Evolutionary conservation across 2,797 vertebrate species (phyloP).

Genomic region (Aratinga solstitialis): DNA sequence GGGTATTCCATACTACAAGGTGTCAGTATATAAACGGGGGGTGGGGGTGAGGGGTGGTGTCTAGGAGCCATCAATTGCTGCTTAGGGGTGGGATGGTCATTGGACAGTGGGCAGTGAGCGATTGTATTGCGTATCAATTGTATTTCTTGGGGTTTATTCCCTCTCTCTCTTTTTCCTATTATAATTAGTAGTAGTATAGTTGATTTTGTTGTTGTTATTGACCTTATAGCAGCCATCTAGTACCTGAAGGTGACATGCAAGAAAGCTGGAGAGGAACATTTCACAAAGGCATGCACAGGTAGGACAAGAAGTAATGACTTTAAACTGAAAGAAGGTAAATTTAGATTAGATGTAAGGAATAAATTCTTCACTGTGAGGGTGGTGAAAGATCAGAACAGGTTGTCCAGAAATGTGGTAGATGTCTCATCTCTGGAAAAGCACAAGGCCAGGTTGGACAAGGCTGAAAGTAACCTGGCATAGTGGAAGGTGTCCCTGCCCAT

Average conservation of each 20-base stretch:
- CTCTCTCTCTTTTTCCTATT: neutral
- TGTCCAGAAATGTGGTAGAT: neutral
- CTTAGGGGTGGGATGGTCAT: neutral
- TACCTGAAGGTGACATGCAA: neutral
- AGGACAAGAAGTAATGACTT: no score
- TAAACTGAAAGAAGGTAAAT: no score
- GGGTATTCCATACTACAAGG: neutral
- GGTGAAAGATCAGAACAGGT: neutral
- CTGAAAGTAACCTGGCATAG: neutral
- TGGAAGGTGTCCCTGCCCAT: neutral
- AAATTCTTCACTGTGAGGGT: neutral
- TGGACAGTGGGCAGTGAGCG: neutral
- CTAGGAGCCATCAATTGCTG: neutral
- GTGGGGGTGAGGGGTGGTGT: no score
- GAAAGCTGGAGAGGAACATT: no score
- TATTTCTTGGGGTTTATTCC: neutral
- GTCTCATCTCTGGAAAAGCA: rapidly evolving
- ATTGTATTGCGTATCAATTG: neutral
- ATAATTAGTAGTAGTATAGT: neutral
- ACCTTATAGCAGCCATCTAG: neutral
- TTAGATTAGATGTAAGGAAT: neutral
- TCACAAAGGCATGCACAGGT: no score
- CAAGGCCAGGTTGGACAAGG: neutral
- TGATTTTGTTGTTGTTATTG: neutral
- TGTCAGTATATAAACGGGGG: neutral